Percentiles rank a stretch among this genome's conserved stretches.
Conservation (phyloP, 2,797 vertebrate species). For the Cacajao melanocephalus region DNA sequence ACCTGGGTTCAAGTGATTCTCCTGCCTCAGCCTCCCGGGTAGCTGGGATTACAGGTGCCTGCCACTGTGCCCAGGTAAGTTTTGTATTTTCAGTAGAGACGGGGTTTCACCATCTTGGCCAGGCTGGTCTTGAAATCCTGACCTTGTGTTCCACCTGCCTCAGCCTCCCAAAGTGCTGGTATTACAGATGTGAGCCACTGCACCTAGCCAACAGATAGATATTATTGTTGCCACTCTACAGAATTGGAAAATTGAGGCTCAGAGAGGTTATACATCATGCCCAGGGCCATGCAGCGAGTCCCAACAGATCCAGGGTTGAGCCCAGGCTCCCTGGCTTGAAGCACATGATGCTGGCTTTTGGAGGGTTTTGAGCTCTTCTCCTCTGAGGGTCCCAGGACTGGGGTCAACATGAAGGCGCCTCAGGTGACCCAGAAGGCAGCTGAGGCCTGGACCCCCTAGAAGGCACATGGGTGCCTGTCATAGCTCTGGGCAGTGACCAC, state of each 20-base stretch:
- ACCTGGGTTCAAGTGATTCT: too few relatives aligned
- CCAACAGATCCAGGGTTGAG: neutral
- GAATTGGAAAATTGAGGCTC: neutral
- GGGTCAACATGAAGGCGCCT: neutral
- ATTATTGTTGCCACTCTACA: neutral
- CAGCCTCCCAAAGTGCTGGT: neutral
- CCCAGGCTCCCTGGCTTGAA: neutral
- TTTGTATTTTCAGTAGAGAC: too few relatives aligned
- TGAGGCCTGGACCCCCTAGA: neutral
- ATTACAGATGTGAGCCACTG: neutral
- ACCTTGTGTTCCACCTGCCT: accelerated
- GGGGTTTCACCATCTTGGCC: too few relatives aligned
- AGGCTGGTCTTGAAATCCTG: too few relatives aligned
- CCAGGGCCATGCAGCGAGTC: neutral
- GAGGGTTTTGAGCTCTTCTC: neutral
- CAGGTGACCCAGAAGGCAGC: neutral
- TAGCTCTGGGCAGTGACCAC: neutral
- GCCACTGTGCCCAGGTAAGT: too few relatives aligned
- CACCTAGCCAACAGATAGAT: neutral
- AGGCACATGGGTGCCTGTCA: accelerated
- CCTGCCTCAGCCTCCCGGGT: too few relatives aligned
- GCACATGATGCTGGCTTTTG: accelerated
- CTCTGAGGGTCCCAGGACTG: neutral
- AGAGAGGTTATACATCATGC: neutral
- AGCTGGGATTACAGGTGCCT: too few relatives aligned